Percentiles rank a stretch among this genome's conserved stretches.
Evolutionary conservation across 2,797 vertebrate genomes (phyloP).

Genomic region (Falco cherrug): DNA sequence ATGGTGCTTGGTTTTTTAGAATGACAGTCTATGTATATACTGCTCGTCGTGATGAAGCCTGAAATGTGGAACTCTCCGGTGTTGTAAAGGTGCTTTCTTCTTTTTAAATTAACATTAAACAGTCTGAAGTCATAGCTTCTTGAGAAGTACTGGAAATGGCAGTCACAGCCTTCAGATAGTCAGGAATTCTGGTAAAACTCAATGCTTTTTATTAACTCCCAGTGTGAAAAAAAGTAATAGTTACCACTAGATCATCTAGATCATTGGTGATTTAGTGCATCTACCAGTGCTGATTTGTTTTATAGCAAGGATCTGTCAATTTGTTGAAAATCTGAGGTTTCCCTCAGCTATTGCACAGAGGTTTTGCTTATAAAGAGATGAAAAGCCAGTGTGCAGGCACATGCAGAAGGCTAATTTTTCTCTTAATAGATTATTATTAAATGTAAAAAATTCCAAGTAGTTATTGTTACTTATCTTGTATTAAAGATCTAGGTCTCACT

Average conservation of each 20-base stretch:
- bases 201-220: not conserved
- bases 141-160: not conserved
- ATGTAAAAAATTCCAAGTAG: not conserved
- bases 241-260: not conserved
- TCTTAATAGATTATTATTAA: not conserved
- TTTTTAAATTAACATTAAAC: not conserved
- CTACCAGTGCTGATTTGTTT: not conserved
- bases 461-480: not conserved
- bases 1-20: fast-evolving
- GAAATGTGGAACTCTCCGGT: not conserved
- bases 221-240: not conserved
- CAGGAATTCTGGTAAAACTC: not conserved
- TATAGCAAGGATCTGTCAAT: not conserved
- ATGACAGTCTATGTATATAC: fast-evolving
- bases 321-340: not conserved
- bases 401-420: not conserved
- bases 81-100: not conserved
- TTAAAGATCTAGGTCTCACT: not conserved
- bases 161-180: not conserved
- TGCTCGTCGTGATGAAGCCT: not conserved
- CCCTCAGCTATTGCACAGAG: not conserved
- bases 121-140: not conserved
- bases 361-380: not conserved
- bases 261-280: not conserved
- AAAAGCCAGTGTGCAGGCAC: not conserved